Conservation (phyloP, 2,888 invertebrate genomes). For the Argyresthia goedartella region DNA sequence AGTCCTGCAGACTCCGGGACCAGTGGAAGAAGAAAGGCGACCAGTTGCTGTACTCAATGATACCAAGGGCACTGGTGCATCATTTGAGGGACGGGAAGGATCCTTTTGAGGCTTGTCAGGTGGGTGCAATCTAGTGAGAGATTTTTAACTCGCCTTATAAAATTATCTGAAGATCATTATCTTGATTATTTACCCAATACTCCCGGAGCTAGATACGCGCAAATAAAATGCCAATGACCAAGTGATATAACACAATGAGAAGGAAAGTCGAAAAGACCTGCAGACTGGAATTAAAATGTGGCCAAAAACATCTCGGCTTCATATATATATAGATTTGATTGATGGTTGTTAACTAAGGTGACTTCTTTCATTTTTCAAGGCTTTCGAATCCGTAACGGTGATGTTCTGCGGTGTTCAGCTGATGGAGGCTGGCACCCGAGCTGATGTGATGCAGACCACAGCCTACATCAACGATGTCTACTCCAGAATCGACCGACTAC, state of each 20-base stretch:
- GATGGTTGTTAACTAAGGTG: too few species aligned
- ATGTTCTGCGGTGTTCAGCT: slow-evolving; percentile 82
- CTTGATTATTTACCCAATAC: too few species aligned
- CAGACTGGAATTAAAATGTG: too few species aligned
- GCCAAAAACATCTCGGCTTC: too few species aligned
- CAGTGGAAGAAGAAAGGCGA: slow-evolving; percentile 90
- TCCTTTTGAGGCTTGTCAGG: slow-evolving; percentile 85
- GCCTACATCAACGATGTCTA: slow-evolving; percentile 89
- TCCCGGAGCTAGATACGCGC: too few species aligned
- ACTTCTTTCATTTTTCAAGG: slow-evolving; percentile 48
- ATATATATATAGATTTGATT: too few species aligned
- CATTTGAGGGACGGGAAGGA: slow-evolving; percentile 82
- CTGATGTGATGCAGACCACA: slow-evolving; percentile 81
- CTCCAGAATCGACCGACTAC: slow-evolving; percentile 85
- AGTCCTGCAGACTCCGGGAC: slow-evolving; percentile 81
- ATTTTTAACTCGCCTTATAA: too few species aligned
- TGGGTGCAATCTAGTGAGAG: slow-evolving; percentile 15
- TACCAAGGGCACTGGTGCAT: slow-evolving; percentile 88
- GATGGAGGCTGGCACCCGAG: slow-evolving; percentile 45
- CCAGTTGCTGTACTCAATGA: slow-evolving; percentile 91
- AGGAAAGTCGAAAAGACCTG: too few species aligned
- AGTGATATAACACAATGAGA: too few species aligned
- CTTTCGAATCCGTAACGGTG: slow-evolving; percentile 82
- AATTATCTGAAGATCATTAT: not conserved
- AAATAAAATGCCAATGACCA: too few species aligned